Conservation (phyloP, 2,113 vertebrate genomes). For the rabbit (Oryctolagus cuniculus) region mOryCun1.1 NC_091439.1:77612001-77612500, state of each 20-base stretch:
- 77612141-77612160: neutral
- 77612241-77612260: neutral
- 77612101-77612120: too few relatives aligned
- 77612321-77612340: neutral
- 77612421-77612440: too few relatives aligned
- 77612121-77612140: neutral
- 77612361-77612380: too few relatives aligned
- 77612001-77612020: too few relatives aligned
- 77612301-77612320: neutral
- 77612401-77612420: too few relatives aligned
- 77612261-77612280: neutral
- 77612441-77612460: too few relatives aligned
- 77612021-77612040: too few relatives aligned
- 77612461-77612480: too few relatives aligned
- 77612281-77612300: neutral
- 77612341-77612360: neutral
- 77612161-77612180: neutral
- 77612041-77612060: too few relatives aligned
- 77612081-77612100: too few relatives aligned
- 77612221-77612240: neutral
- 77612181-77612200: neutral
- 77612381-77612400: neutral
- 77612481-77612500: neutral
- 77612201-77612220: neutral
- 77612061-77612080: too few relatives aligned